Evolutionary conservation across 2,797 vertebrate species (phyloP), one percentile per base, ranked within the genome.

Genomic region (Sebastes matsubarae): DNA sequence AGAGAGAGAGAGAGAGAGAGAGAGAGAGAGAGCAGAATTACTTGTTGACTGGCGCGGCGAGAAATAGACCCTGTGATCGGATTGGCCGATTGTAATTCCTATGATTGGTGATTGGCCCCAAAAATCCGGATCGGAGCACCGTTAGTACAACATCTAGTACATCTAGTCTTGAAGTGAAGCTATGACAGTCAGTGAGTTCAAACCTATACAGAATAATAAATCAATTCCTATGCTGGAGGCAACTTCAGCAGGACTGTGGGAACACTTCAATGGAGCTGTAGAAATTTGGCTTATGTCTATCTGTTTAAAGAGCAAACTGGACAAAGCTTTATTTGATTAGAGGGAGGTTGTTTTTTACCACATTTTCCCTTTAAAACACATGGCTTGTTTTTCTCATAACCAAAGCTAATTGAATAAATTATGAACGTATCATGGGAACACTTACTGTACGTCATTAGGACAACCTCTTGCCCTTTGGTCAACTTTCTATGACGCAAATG

Each of bases 261-360:
- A 42, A 36, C 25, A 22, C 30, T 27, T 54, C 18, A 29, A 27
- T 38, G 54, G 25, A 50, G 68, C 34, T 24, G 57, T 6, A 69
- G 68, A 70, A 60, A 42, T 76, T 29, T 25, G 60, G 2, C 32
- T 65, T 3, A 57, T 20, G 58, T 83, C 64, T 36, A 16, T 60
- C 36, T 66, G 61, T 13, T 58, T 11, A 30, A 27, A 67, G 18
- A 75, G 27, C 42, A 78, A 80, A 68, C 68, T 63, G 70, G 24
- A 87, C 69, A 82, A 72, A 61, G 70, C n/a, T 77, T 65, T 8
- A 63, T 77, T 87, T 85, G 60, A 79, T 68, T 55, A 46, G 57
- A 70, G 59, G 6, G 54, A 2, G 4, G 54, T 20, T 3, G 54
- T 57, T 29, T 58, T 60, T 60, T 46, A 30, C 42, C 46, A 46